Evolutionary conservation across 2,113 vertebrate species (phyloP), one percentile per base, ranked within the genome.

Genomic region (Sitta europaea): DNA sequence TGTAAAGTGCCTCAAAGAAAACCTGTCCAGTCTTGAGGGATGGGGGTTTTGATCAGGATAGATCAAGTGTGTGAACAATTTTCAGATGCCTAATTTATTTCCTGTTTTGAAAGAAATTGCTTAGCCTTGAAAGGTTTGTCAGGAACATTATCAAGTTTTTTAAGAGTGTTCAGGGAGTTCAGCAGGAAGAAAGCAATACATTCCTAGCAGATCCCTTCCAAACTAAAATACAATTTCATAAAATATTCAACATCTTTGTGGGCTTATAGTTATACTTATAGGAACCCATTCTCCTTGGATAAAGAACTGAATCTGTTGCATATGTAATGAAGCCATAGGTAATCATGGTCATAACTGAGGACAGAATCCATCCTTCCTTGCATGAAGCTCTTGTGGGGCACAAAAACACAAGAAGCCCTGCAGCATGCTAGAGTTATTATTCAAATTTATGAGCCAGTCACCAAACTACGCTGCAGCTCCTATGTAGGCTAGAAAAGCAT

Each of bases 61-160:
- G 92, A 91, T 90, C 84, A 91, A 96, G 73, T 61, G 65, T 66
- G 79, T 78, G 94, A 94, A 86, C 54, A 87, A 66, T 86, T 86
- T 95, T 88, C 87, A 96, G 75, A 86, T 86, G n/a, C 1, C 35
- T 63, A 71, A 93, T 77, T 97, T 96, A 90, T 70, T 96, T 96
- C 91, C 83, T 86, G 53, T 88, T 90, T 91, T 90, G 82, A 96
- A 97, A 96, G 86, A 96, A 96, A 90, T 87, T 94, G 77, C 79
- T 95, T 97, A 94, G 90, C 88, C 92, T 94, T 88, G 93, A 97
- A 97, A 95, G 91, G 74, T 96, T 75, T 96, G 88, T 96, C 92
- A 92, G 89, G 85, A 95, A 73, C 92, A 92, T 96, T 95, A 79
- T 68, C 80, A 51, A 76, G 74, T 91, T 97, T 82, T 97, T 97